These are phyloP conservation scores for Aplocera efformata DNA, from an alignment of 2,888 invertebrate species.

Conservation along the genomic window DNA sequence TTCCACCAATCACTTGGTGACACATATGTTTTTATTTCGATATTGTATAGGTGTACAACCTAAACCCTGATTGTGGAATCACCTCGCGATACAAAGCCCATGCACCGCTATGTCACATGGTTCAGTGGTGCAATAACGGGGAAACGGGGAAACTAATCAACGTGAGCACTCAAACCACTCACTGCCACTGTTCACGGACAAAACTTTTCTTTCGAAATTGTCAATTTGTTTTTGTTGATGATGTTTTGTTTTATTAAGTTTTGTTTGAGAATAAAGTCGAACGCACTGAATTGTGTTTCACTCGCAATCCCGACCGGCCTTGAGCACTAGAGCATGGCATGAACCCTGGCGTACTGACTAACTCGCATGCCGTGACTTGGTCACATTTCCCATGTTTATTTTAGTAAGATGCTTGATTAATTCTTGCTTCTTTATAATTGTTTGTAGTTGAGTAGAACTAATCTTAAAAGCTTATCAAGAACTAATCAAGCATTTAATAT, in stretches of 20 bases:
- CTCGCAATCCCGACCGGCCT: slow-evolving; percentile 67
- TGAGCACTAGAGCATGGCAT: slow-evolving; percentile 74
- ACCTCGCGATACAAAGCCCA: slow-evolving; percentile 39
- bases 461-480: slow-evolving; percentile 21
- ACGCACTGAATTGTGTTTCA: slow-evolving; percentile 79
- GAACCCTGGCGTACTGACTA: slow-evolving; percentile 51
- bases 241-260: slow-evolving; percentile 52
- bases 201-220: slow-evolving; percentile 57
- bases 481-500: slow-evolving; percentile 44
- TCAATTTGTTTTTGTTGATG: slow-evolving; percentile 50
- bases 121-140: slow-evolving; percentile 26
- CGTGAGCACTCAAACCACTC: slow-evolving; percentile 61
- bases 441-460: not conserved
- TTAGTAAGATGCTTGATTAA: slow-evolving; percentile 47
- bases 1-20: slow-evolving; percentile 68
- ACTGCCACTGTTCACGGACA: slow-evolving; percentile 52
- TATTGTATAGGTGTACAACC: slow-evolving; percentile 45
- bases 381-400: slow-evolving; percentile 32
- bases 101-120: slow-evolving; percentile 39
- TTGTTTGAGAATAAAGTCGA: slow-evolving; percentile 73
- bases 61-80: slow-evolving; percentile 44
- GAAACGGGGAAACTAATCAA: slow-evolving; percentile 33
- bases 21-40: slow-evolving; percentile 50
- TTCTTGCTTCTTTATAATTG: slow-evolving; percentile 26
- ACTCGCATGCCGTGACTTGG: slow-evolving; percentile 60